Conservation (phyloP, 2,888 invertebrate species). For the Epinotia nisella region DNA sequence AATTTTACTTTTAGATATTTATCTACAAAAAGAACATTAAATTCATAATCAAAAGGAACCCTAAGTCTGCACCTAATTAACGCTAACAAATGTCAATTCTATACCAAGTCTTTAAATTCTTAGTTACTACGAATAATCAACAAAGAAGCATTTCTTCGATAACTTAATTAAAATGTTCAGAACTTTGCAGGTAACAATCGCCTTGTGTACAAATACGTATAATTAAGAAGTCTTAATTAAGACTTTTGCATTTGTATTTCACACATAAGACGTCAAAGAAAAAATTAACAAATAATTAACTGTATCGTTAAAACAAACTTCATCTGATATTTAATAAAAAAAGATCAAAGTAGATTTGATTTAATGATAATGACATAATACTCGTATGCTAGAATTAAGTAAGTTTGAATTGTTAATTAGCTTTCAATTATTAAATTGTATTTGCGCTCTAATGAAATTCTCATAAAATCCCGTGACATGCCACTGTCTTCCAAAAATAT, state of each 20-base stretch:
- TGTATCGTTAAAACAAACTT: no score
- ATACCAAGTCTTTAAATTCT: slow-evolving; percentile 34
- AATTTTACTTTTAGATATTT: background rate
- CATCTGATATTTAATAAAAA: no score
- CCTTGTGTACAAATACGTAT: slow-evolving; percentile 60
- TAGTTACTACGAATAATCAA: slow-evolving; percentile 44
- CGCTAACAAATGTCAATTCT: slow-evolving; percentile 20
- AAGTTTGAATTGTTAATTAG: no score
- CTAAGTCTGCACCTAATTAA: slow-evolving; percentile 34
- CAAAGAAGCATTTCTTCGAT: slow-evolving; percentile 55
- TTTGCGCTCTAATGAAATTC: no score
- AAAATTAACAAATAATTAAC: background rate
- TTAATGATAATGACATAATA: no score
- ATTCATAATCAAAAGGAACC: slow-evolving; percentile 1
- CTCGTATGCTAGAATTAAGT: no score
- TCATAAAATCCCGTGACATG: no score
- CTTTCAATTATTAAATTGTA: no score
- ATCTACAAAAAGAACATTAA: background rate
- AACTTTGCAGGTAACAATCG: slow-evolving; percentile 55
- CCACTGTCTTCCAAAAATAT: no score
- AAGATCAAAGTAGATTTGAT: no score
- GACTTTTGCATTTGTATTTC: slow-evolving; percentile 50
- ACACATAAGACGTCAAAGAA: slow-evolving; percentile 19
- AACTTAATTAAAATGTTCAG: slow-evolving; percentile 66
- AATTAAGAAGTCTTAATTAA: slow-evolving; percentile 64